Conservation (phyloP, 2,888 invertebrate genomes). For the Lottia scabra region DNA sequence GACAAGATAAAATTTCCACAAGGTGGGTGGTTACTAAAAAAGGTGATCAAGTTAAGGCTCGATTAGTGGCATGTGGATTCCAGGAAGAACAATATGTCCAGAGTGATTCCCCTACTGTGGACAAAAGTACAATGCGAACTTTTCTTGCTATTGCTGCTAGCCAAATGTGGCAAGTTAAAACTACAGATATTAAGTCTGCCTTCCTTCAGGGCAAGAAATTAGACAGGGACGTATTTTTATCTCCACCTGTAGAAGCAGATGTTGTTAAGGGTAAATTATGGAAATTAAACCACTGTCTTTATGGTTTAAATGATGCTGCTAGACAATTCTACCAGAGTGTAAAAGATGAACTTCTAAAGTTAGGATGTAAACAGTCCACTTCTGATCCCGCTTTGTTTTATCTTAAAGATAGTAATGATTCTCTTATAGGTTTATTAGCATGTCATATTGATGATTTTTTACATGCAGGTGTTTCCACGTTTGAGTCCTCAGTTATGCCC, state of each 20-base stretch:
- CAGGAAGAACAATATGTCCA: slow-evolving; percentile 8
- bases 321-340: slow-evolving; percentile 26
- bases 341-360: background rate
- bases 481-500: background rate
- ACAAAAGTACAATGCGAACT: slow-evolving; percentile 9
- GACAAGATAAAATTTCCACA: slow-evolving; percentile 12
- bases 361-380: background rate
- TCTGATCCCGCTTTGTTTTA: background rate
- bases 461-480: background rate
- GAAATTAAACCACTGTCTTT: slow-evolving; percentile 26
- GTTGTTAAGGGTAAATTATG: slow-evolving; percentile 13
- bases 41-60: slow-evolving; percentile 1
- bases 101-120: slow-evolving; percentile 12
- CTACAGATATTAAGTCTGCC: slow-evolving; percentile 24
- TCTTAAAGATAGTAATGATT: background rate
- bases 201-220: slow-evolving; percentile 23
- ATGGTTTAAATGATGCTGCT: slow-evolving; percentile 26
- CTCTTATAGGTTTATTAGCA: background rate
- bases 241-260: slow-evolving; percentile 21
- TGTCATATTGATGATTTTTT: slow-evolving; percentile 1
- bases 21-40: slow-evolving; percentile 9
- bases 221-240: slow-evolving; percentile 18
- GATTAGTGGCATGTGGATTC: slow-evolving; percentile 10
- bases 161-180: slow-evolving; percentile 19
- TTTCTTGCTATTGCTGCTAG: slow-evolving; percentile 15